Evolutionary conservation across 2,113 vertebrate genomes (phyloP).

Genomic region (Poeciliopsis occidentalis): DNA sequence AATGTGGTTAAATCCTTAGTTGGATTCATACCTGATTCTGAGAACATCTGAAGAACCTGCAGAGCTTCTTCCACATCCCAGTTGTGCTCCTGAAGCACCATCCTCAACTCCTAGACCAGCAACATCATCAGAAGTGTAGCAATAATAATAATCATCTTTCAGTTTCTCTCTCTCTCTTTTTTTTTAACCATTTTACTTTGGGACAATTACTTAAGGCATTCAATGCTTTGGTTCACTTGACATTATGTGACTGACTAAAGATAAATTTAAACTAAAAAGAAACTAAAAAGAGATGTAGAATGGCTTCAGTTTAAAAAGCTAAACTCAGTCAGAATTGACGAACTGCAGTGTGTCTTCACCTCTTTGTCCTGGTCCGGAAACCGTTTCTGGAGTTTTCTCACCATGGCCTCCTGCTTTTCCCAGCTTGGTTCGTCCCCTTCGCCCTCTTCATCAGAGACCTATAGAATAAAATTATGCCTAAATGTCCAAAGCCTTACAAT

Average conservation of each 20-base stretch:
- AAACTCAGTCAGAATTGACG: not conserved
- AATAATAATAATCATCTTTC: not conserved
- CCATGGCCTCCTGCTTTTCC: slow-evolving; percentile 86
- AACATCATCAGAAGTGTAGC: not conserved
- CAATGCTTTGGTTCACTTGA: no score
- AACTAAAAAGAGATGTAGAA: not conserved
- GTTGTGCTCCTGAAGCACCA: slow-evolving; percentile 90
- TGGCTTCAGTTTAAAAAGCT: not conserved
- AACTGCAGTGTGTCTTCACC: slow-evolving; percentile 69
- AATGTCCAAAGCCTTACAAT: not conserved
- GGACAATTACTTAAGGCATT: not conserved
- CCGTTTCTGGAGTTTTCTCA: slow-evolving; percentile 86
- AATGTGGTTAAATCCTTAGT: not conserved
- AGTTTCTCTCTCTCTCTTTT: not conserved
- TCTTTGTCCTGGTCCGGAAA: slow-evolving; percentile 90
- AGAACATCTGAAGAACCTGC: slow-evolving; percentile 87
- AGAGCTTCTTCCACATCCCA: slow-evolving; percentile 89
- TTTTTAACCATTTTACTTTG: not conserved
- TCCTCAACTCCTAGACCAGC: slow-evolving; percentile 85
- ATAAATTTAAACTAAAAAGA: not conserved
- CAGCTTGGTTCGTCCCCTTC: slow-evolving; percentile 74
- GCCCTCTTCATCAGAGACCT: slow-evolving; percentile 39
- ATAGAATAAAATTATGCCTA: slow-evolving; percentile 1
- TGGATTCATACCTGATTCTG: slow-evolving; percentile 75
- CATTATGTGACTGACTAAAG: no score